Conservation (phyloP, 2,797 vertebrate genomes). For the Anomalospiza imberbis region DNA sequence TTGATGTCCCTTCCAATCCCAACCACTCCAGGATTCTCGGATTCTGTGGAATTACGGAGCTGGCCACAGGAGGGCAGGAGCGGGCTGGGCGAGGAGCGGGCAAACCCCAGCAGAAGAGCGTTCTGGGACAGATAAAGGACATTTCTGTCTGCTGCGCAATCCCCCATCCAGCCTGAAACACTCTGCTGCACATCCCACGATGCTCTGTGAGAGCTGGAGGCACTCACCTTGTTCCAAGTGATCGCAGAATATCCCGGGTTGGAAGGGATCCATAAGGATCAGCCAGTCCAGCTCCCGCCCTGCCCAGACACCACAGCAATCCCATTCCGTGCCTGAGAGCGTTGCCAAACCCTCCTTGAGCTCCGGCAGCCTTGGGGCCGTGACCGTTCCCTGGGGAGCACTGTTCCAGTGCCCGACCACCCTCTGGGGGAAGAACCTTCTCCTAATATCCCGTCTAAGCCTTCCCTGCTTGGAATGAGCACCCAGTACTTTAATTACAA, state of each 20-base stretch:
- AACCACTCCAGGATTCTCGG: accelerated
- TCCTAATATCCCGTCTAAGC: not conserved
- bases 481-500: not conserved
- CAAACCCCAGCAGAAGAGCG: not conserved
- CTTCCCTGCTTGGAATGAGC: not conserved
- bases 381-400: not conserved
- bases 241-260: not conserved
- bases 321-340: not conserved
- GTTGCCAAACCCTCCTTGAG: accelerated
- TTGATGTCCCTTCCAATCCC: too few relatives aligned
- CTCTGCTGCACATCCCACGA: not conserved
- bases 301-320: too few relatives aligned
- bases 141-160: not conserved
- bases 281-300: not conserved
- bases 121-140: accelerated
- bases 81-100: not conserved
- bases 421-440: not conserved
- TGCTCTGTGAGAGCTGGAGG: not conserved
- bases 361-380: accelerated
- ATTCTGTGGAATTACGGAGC: not conserved
- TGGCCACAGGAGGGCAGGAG: not conserved
- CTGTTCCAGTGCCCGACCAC: not conserved
- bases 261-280: not conserved
- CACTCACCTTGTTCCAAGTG: not conserved
- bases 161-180: not conserved